phyloP scores from a whole-genome alignment of 1,140 invertebrate genomes.

The Drosophila jambulina region DNA sequence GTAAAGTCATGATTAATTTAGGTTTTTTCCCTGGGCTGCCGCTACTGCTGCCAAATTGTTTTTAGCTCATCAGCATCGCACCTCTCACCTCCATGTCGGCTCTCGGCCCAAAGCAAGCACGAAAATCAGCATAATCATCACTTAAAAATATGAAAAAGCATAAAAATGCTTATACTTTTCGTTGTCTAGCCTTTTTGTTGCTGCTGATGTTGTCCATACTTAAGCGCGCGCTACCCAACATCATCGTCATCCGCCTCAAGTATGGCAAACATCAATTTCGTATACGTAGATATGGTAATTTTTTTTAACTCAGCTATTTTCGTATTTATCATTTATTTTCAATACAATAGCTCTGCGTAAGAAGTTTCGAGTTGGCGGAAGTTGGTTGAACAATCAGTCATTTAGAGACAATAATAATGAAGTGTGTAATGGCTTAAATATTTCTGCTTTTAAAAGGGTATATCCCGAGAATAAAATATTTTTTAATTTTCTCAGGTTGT shows the following conservation, averaged over 20 bases:
- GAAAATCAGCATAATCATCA: conserved; percentile 77
- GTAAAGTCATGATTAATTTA: conserved; percentile 72
- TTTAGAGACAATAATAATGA: conserved; percentile 47
- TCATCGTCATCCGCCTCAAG: conserved; percentile 47
- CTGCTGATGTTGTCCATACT: conserved; percentile 51
- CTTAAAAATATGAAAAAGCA: conserved; percentile 76
- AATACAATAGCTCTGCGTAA: conserved; percentile 14
- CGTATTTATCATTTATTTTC: conserved; percentile 32
- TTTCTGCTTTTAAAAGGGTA: conserved; percentile 10
- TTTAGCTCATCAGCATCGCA: conserved; percentile 15
- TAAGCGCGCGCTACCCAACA: conserved; percentile 66
- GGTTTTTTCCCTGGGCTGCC: conserved; percentile 29
- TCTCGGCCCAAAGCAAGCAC: conserved; percentile 40
- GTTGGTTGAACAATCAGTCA: conserved; percentile 38
- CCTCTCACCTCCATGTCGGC: background rate
- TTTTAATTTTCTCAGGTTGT: background rate
- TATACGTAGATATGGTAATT: conserved; percentile 54
- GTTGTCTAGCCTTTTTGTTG: conserved; percentile 34
- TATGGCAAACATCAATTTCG: conserved; percentile 67
- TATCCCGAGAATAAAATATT: background rate
- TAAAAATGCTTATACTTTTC: conserved; percentile 54
- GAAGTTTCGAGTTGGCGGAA: conserved; percentile 49
- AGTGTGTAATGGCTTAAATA: conserved; percentile 34
- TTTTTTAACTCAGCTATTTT: conserved; percentile 41
- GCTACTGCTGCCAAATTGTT: conserved; percentile 52